These are phyloP conservation scores for Rhopalosiphum maidis DNA, from an alignment of 1,140 invertebrate genomes.

Conservation along the genomic window DNA sequence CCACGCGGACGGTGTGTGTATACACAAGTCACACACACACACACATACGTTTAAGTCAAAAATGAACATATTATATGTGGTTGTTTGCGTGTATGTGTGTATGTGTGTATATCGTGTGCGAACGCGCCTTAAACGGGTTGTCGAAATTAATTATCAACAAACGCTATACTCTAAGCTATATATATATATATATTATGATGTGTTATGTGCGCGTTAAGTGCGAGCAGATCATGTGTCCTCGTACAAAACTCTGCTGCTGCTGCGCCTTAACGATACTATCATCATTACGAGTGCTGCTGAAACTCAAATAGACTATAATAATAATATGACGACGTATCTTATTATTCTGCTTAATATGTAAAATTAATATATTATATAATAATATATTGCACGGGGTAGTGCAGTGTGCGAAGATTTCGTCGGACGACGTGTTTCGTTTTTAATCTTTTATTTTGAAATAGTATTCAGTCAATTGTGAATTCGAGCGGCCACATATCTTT, in stretches of 20 bases:
- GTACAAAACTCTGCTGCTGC: neutral
- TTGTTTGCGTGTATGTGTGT: no score
- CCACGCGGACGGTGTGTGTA: neutral
- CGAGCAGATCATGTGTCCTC: neutral
- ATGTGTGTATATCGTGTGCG: neutral
- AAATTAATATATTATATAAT: neutral
- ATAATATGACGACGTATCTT: neutral
- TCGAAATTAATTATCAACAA: constrained; percentile 37
- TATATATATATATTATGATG: neutral
- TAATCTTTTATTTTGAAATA: neutral
- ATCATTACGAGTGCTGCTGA: neutral
- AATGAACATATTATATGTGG: neutral
- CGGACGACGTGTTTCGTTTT: neutral
- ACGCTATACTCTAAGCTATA: neutral
- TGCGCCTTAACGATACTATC: neutral
- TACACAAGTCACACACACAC: neutral
- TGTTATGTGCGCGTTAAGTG: neutral
- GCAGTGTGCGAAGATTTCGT: neutral
- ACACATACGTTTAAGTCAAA: neutral
- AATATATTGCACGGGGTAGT: neutral
- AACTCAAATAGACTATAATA: neutral
- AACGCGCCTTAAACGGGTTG: constrained; percentile 32
- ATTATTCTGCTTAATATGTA: neutral
- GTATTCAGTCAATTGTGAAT: neutral
- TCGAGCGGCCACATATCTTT: no score